Conservation (phyloP, 2,113 vertebrate genomes). For the Neolamprologus variostigma region DNA sequence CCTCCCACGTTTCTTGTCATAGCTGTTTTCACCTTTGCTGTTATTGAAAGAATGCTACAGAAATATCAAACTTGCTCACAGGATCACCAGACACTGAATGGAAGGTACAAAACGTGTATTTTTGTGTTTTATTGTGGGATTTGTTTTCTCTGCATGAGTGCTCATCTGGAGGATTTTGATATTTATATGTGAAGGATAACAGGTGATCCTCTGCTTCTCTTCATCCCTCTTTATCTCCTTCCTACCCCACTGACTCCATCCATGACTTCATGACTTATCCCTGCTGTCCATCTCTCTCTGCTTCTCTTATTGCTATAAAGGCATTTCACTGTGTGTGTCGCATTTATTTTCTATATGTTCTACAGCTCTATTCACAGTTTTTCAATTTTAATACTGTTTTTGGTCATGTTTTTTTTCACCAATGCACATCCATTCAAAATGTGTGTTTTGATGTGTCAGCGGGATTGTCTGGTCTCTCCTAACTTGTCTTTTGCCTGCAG, state of each 20-base stretch:
- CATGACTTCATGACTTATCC: background rate
- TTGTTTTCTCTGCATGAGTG: background rate
- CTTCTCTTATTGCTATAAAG: background rate
- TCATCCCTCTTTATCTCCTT: background rate
- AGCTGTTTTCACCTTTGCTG: background rate
- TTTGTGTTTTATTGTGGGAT: background rate
- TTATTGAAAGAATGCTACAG: background rate
- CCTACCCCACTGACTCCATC: background rate
- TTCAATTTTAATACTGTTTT: background rate
- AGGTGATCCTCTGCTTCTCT: background rate
- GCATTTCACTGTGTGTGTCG: background rate
- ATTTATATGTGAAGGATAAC: background rate
- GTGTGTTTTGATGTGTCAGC: background rate
- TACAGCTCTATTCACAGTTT: background rate
- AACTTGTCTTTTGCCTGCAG: background rate
- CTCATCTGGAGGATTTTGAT: background rate
- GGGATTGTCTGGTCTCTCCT: background rate
- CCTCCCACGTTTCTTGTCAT: background rate
- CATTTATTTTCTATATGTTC: background rate
- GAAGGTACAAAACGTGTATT: background rate
- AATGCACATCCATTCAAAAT: background rate
- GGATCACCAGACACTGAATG: background rate
- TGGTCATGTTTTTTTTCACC: background rate
- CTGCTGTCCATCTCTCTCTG: background rate
- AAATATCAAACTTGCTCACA: background rate